Percentiles rank a stretch among this genome's conserved stretches.
phyloP scores from a whole-genome alignment of 2,113 vertebrate genomes.

The Paralichthys olivaceus region DNA sequence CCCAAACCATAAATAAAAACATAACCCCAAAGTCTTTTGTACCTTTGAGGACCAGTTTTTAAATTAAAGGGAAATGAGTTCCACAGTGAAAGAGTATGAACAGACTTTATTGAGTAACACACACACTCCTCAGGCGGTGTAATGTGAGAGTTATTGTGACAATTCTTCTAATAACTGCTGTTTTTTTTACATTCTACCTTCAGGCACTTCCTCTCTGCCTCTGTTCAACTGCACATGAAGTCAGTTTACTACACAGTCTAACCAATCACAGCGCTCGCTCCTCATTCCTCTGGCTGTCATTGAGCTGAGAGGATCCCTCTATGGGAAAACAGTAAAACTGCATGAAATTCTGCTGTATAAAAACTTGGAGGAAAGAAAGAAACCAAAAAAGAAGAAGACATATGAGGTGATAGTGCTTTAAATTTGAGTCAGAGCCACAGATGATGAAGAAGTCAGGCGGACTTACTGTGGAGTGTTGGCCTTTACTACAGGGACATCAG shows the following conservation, averaged over 20 bases:
- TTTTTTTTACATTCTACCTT: slow-evolving; percentile 70
- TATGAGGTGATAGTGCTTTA: too few species aligned
- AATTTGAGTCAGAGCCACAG: too few species aligned
- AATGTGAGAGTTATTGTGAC: slow-evolving; percentile 58
- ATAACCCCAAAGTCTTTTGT: not conserved
- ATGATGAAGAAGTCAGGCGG: too few species aligned
- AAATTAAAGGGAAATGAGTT: not conserved
- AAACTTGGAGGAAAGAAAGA: too few species aligned
- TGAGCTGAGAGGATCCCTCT: slow-evolving; percentile 61
- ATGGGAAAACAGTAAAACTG: too few species aligned
- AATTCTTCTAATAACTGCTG: slow-evolving; percentile 55
- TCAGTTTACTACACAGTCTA: slow-evolving; percentile 29
- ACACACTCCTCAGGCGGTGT: not conserved
- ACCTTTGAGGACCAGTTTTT: slow-evolving; percentile 1
- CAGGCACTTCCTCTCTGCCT: slow-evolving; percentile 54
- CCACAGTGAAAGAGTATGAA: not conserved
- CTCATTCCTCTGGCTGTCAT: slow-evolving; percentile 35
- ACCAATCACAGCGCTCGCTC: slow-evolving; percentile 51
- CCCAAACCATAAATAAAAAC: not conserved
- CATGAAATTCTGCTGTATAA: too few species aligned
- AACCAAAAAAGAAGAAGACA: too few species aligned
- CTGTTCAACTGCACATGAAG: slow-evolving; percentile 39
- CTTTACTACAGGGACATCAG: too few species aligned
- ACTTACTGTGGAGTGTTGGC: too few species aligned
- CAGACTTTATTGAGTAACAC: slow-evolving; percentile 25